phyloP scores from a whole-genome alignment of 2,113 vertebrate genomes.

The Chionodraco myersi region DNA sequence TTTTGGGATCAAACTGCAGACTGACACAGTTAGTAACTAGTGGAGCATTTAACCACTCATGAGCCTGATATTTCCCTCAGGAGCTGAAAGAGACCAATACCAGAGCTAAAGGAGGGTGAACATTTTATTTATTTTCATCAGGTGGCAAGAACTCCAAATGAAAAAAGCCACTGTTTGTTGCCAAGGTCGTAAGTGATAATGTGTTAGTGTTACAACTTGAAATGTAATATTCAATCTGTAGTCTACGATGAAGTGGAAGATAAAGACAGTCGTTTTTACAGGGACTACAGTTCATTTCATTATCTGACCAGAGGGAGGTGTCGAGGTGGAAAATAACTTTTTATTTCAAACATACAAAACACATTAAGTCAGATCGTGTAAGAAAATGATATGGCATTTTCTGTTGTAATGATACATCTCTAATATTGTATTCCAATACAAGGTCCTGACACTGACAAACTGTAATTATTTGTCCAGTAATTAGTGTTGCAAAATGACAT shows the following conservation, averaged over 20 bases:
- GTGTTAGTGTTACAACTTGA: conserved; percentile 3
- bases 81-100: not conserved
- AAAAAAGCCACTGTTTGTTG: not conserved
- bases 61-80: not conserved
- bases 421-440: conserved; percentile 7
- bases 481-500: conserved; percentile 60
- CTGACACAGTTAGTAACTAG: not conserved
- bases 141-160: not conserved
- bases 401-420: not conserved
- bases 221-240: not conserved
- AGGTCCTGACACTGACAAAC: conserved; percentile 34
- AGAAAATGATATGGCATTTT: not conserved
- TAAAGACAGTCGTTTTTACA: not conserved
- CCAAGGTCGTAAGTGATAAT: not conserved
- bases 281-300: not conserved
- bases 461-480: conserved; percentile 49
- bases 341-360: conserved; percentile 5
- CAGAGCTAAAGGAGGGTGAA: not conserved
- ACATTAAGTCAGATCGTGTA: not conserved
- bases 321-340: not conserved
- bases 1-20: not conserved
- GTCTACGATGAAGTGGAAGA: not conserved
- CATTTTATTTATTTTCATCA: not conserved
- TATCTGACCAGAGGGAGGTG: not conserved
- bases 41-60: not conserved